Base-by-base conservation (phyloP, 2,888 invertebrate genomes). In the Rhyacophila evoluta region DNA sequence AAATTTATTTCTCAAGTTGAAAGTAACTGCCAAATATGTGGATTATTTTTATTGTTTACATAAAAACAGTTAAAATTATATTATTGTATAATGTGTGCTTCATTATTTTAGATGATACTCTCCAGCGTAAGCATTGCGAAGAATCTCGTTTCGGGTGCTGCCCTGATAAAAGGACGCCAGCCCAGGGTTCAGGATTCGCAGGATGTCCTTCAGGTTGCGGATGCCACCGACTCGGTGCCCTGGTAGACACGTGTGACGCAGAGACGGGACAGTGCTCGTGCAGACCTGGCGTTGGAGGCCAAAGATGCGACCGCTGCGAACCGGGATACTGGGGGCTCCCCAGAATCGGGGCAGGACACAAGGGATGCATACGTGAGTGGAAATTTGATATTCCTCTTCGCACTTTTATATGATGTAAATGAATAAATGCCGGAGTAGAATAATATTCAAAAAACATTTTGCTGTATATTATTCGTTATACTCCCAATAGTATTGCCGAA, bases 261-360 rank as follows among this genome's bases (percentile, higher is more conserved):
- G 92, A 90, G 83, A 93, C 92, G 41, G 94, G 94, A 72, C 95
- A 95, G 87, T 98, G 98, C 88, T 91, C 92, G 70, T 97, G 97
- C 86, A 93, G 94, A 83, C 95, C 96, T 0, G 97, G 97, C n/a
- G 97, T 97, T 2, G 97, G 96, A 6, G 97, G 97, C 38, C 88
- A 92, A 73, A 95, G 94, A 86, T 97, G 97, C 87, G 95, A 97
- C 87, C 91, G 95, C 77, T 97, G 97, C 86, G 94, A 96, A 87
- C 95, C 96, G 2, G 97, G 96, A 15, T 97, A 94, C 88, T 97
- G 97, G 97, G 97, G 97, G 5, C 89, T 98, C 82, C 95, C 94
- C 15, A 92, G 94, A 84, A 94, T 95, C 84, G 93, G 93, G 70
- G 91, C 93, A 39, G 94, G 94, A 27, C 93, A 94, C 86, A 92